phyloP scores from a whole-genome alignment of 2,888 invertebrate genomes.

The Schizotus pectinicornis region DNA sequence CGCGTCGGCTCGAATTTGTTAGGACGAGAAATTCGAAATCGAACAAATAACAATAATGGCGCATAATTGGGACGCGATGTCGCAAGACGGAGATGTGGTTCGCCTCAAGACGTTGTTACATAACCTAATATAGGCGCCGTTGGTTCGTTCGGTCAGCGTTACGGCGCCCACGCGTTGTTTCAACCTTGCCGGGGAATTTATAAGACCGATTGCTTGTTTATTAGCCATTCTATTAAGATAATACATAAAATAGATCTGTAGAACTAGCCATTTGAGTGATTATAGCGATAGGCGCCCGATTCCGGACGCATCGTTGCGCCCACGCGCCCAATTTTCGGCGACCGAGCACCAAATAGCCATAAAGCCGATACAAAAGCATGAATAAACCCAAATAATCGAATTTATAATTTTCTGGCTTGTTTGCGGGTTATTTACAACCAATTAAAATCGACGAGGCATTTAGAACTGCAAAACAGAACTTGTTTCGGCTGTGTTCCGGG shows the following conservation, averaged over 20 bases:
- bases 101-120: conserved; percentile 28
- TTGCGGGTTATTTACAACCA: conserved; percentile 19
- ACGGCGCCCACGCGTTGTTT: conserved; percentile 35
- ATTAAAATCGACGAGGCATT: conserved; percentile 17
- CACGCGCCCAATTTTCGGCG: background rate
- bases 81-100: too few relatives aligned
- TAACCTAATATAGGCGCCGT: conserved; percentile 45
- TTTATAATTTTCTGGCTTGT: conserved; percentile 13
- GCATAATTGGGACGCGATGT: too few relatives aligned
- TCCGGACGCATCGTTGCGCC: conserved; percentile 22
- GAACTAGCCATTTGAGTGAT: conserved; percentile 31
- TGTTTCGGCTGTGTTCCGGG: background rate
- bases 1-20: too few relatives aligned
- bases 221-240: conserved; percentile 33
- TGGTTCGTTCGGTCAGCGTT: conserved; percentile 14
- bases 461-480: conserved; percentile 9
- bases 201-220: conserved; percentile 29
- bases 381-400: conserved; percentile 13
- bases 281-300: conserved; percentile 29
- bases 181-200: conserved; percentile 28
- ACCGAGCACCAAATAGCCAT: background rate
- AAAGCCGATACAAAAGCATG: background rate
- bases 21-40: too few relatives aligned
- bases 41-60: too few relatives aligned
- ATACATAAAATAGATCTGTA: conserved; percentile 31